These are phyloP conservation scores for Catalaphyllia jardinei DNA, from an alignment of 64 coral and sea anemone species.

Conservation along the genomic window DNA sequence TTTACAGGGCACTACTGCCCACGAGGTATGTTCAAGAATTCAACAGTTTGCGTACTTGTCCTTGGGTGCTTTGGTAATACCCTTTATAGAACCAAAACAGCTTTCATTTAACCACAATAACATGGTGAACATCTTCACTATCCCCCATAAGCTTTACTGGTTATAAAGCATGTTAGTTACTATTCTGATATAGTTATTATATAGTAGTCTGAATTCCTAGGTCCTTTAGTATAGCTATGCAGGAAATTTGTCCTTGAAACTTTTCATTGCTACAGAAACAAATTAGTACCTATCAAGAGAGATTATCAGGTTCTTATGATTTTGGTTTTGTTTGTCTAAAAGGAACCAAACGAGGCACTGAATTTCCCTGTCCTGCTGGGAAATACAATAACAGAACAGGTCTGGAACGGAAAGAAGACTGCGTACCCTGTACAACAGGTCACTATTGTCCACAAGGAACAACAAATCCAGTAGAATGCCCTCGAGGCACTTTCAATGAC, in stretches of 20 bases:
- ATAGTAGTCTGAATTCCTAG: no score
- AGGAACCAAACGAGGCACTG: conserved; percentile 88
- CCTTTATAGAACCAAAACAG: no score
- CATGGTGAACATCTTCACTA: no score
- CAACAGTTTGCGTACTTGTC: not conserved
- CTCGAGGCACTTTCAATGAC: conserved; percentile 87
- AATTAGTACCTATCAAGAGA: not conserved
- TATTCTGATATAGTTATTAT: no score
- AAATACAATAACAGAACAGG: conserved; percentile 94
- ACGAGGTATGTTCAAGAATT: conserved; percentile 40
- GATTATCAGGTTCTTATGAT: not conserved
- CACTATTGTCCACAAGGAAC: conserved; percentile 89
- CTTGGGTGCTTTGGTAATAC: no score
- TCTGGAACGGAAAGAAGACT: conserved; percentile 79
- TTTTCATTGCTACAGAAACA: not conserved
- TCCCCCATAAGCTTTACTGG: no score
- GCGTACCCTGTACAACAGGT: conserved; percentile 77
- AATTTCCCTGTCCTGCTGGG: conserved; percentile 93
- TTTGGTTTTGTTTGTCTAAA: not conserved
- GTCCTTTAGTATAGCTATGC: no score
- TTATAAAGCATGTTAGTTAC: no score
- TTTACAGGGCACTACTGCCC: conserved; percentile 90
- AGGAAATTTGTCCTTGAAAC: no score
- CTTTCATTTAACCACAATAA: no score
- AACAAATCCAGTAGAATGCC: conserved; percentile 80